These are phyloP conservation scores for Epizoanthus illoricatus DNA, from an alignment of 92 coral and sea anemone species.

Conservation along the genomic window DNA sequence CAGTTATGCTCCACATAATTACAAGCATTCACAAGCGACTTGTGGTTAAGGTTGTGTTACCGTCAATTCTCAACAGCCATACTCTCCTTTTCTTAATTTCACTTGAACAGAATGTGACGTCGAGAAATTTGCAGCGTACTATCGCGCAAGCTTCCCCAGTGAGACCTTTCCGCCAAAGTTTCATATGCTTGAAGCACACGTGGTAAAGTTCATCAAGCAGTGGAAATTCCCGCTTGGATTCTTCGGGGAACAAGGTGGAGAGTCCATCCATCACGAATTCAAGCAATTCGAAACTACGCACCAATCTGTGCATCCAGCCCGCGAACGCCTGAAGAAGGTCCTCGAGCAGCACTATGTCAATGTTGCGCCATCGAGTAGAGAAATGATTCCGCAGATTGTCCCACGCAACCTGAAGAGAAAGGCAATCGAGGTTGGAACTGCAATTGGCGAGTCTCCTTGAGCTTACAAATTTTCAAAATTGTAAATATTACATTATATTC, in stretches of 20 bases:
- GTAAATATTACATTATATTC: neutral
- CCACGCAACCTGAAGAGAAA: slow-evolving; percentile 19
- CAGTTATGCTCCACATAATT: no score
- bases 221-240: neutral
- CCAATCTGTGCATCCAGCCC: slow-evolving; percentile 2
- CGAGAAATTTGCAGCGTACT: neutral
- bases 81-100: neutral
- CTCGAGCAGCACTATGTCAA: slow-evolving; percentile 9
- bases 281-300: slow-evolving; percentile 12
- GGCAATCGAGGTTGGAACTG: neutral
- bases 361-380: neutral
- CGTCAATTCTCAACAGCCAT: neutral
- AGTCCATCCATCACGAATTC: neutral
- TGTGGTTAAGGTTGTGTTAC: no score
- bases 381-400: slow-evolving; percentile 5
- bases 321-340: slow-evolving; percentile 4
- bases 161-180: slow-evolving; percentile 8
- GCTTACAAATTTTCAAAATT: neutral
- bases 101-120: neutral
- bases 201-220: neutral
- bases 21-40: no score
- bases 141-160: neutral
- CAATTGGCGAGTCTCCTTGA: neutral
- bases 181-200: slow-evolving; percentile 12
- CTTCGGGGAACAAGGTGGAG: slow-evolving; percentile 11